These are phyloP conservation scores for Argyresthia albistria DNA, from an alignment of 2,888 invertebrate genomes.

Conservation along the genomic window DNA sequence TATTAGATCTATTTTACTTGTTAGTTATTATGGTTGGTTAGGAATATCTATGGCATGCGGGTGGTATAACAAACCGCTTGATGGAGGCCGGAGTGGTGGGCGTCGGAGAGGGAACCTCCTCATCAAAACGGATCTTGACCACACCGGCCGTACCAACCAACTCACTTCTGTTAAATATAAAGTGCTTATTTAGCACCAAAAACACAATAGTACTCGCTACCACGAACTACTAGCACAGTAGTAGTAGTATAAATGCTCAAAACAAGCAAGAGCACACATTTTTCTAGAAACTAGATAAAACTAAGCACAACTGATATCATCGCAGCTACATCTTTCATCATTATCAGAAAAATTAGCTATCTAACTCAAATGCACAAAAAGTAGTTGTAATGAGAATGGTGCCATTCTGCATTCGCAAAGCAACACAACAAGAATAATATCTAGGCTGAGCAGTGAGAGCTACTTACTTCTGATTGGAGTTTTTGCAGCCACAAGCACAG, in stretches of 20 bases:
- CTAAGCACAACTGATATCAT: no score
- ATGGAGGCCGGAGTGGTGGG: constrained; percentile 68
- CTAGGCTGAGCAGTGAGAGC: not conserved
- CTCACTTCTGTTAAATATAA: constrained; percentile 72
- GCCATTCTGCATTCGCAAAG: no score
- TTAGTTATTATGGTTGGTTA: constrained; percentile 1
- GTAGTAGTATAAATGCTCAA: no score
- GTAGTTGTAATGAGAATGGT: no score
- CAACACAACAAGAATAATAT: no score
- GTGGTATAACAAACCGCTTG: constrained; percentile 63
- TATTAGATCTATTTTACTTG: not conserved
- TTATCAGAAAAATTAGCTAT: no score
- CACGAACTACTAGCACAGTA: no score
- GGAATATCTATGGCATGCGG: constrained; percentile 47
- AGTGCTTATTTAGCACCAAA: constrained; percentile 12
- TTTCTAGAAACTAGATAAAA: no score
- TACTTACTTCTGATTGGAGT: constrained; percentile 81
- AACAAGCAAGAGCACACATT: no score
- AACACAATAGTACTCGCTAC: constrained; percentile 5
- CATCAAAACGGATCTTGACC: constrained; percentile 71
- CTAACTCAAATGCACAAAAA: no score
- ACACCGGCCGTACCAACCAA: constrained; percentile 74
- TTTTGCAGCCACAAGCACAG: constrained; percentile 83
- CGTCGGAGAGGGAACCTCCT: constrained; percentile 62
- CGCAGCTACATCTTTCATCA: no score